Evolutionary conservation across 2,113 vertebrate species (phyloP).

Genomic region (Oreotrochilus melanogaster): DNA sequence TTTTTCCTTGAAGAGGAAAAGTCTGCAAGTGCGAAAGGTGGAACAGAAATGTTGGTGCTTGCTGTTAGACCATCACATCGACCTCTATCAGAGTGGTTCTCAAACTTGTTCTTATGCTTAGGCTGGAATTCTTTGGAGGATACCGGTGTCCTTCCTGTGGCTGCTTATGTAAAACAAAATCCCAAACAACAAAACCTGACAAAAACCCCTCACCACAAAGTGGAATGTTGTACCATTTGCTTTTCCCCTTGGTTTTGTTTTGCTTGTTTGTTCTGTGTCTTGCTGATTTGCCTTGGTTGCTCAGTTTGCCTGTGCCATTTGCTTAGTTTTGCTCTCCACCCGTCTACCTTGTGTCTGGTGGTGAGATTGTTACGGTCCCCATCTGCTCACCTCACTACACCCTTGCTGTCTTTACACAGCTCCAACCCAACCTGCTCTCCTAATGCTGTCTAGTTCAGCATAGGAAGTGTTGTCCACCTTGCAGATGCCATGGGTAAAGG

Average conservation of each 20-base stretch:
- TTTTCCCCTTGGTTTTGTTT: background rate
- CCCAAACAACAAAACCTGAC: background rate
- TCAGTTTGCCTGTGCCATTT: background rate
- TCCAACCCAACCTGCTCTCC: background rate
- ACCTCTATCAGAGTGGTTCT: conserved; percentile 70
- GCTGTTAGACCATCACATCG: conserved; percentile 24
- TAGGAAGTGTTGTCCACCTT: background rate
- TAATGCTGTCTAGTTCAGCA: background rate
- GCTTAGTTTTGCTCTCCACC: conserved; percentile 37
- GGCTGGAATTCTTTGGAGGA: conserved; percentile 39
- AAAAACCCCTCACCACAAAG: background rate
- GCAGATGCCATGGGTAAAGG: background rate
- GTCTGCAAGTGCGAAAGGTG: conserved; percentile 35
- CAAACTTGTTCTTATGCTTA: conserved; percentile 49
- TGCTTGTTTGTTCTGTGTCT: conserved; percentile 14
- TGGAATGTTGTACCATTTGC: background rate
- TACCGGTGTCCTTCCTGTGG: conserved; percentile 25
- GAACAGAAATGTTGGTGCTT: conserved; percentile 37
- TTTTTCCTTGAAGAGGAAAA: conserved; percentile 38
- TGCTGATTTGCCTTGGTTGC: conserved; percentile 24
- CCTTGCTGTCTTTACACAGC: background rate
- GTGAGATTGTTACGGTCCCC: background rate
- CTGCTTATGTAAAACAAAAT: conserved; percentile 28
- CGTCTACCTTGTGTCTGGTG: background rate
- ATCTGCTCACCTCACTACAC: conserved; percentile 11